Base-by-base conservation (phyloP, 2,113 vertebrate genomes). In the Pampusana beccarii region DNA sequence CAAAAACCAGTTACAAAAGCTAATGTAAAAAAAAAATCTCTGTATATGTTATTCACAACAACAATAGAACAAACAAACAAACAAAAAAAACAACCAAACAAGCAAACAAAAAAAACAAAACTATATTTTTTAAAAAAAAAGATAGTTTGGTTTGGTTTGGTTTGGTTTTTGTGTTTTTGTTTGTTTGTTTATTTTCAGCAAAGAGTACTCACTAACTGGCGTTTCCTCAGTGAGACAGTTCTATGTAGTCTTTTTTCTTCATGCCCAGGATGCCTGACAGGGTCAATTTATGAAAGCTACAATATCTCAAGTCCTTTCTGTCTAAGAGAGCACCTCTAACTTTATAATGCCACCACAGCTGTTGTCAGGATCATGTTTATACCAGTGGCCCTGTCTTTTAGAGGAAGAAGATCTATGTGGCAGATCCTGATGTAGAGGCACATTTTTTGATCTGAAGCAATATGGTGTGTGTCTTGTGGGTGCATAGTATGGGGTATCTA, bases 401-500 rank as follows among this genome's bases (percentile, higher is more conserved):
- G 20, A 61, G 31, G 58, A 33, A 40, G 14, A n/a, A 12, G 2
- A n/a, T 5, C 13, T 20, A 6, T 25, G 31, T 26, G 21, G 4
- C 6, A 31, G 11, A 8, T 62, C 42, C 21, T 4, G 1, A 28
- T 7, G 7, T 10, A 15, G 31, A 15, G 1, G 1, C 9, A 40
- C 6, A 9, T 40, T n/a, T 62, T 67, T 79, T 75, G 21, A 54
- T 28, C 36, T 79, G 21, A 79, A 70, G 10, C 11, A 13, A 11
- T 6, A 28, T 1, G 6, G 15, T 7, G 1, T 9, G 5, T 17
- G 24, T 9, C 4, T 53, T 44, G 33, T 33, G 33, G 40, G 11
- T 9, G 11, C 11, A 16, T 3, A 6, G 11, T 24, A 7, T 24
- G 5, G 5, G 19, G 2, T 23, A 8, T 10, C 24, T 15, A 6